Conservation (phyloP, 2,888 invertebrate species). For the Tinea trinotella region DNA sequence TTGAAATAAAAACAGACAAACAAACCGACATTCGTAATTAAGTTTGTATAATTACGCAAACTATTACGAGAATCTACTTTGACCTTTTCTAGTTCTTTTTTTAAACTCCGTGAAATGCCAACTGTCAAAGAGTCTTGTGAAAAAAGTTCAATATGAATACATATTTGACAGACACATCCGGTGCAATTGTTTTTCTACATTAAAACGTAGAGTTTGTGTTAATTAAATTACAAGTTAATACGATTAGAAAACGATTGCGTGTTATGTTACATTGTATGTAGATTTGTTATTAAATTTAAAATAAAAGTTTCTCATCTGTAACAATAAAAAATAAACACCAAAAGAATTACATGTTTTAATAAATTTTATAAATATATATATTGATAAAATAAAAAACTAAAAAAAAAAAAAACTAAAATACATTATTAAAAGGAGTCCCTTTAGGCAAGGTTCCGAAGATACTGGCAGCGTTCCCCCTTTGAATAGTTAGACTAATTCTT, state of each 20-base stretch:
- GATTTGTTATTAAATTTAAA: no score
- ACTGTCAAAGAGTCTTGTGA: conserved; percentile 31
- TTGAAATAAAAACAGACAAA: conserved; percentile 1
- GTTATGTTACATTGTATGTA: neutral
- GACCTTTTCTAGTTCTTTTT: conserved; percentile 41
- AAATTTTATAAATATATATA: no score
- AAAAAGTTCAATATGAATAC: neutral
- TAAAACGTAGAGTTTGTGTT: neutral
- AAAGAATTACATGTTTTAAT: no score
- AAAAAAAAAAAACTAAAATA: no score
- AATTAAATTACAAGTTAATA: conserved; percentile 7
- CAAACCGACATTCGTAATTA: conserved; percentile 34
- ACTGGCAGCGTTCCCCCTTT: no score
- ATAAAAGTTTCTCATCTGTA: no score
- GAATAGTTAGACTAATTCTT: no score
- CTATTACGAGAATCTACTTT: conserved; percentile 22
- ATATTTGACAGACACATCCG: conserved; percentile 3
- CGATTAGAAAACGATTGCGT: neutral
- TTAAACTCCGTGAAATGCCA: conserved; percentile 54
- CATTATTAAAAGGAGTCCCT: no score
- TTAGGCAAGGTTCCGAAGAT: no score
- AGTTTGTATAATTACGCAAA: conserved; percentile 46
- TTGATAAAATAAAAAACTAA: no score
- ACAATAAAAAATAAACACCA: no score
- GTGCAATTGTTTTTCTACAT: conserved; percentile 1